Base-by-base conservation (phyloP, 2,888 invertebrate genomes). In the Phortica magna region DNA sequence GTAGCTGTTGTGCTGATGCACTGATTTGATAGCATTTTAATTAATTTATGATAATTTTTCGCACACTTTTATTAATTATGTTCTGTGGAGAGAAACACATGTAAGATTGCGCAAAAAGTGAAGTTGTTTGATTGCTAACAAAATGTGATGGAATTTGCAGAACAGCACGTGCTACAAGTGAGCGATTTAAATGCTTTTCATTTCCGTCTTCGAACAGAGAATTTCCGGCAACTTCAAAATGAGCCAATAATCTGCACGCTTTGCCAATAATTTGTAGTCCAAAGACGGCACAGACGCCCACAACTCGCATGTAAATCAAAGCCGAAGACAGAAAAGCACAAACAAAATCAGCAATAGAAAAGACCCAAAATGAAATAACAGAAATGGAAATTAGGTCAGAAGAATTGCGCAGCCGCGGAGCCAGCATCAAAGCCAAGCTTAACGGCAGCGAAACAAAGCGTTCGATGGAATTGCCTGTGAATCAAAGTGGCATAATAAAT, bases 11-110 rank as follows among this genome's bases (percentile, higher is more conserved):
- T 48, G 2, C 84, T 82, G 59, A 9, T 59, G 31, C 22, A 59
- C 17, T 19, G 5, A 19, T 19, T 87, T 84, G 87, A 84, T 85
- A 83, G 87, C 64, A 77, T 79, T 84, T 84, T 85, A 85, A 85
- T 87, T 87, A 87, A 85, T 87, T 85, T 84, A 85, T 85, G 17
- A 61, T 61, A n/a, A 53, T 59, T 59, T 77, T 78, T 31, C 31
- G 31, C n/a, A n/a, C n/a, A n/a, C n/a, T 31, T 53, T 65, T 74
- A 64, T 74, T 73, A 72, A 72, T 59, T 73, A 41, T 55, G 53
- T 22, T 72, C 9, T 55, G 31, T 72, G 41, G 19, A 77, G 70
- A 22, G 19, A 77, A 64, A 22, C 39, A 17, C 19, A n/a, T 19
- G 53, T 42, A 76, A 77, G 67, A 74, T 80, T 78, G 76, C 76